Base-by-base conservation (phyloP, 1,140 invertebrate genomes). In the Fopius arisanus region DNA sequence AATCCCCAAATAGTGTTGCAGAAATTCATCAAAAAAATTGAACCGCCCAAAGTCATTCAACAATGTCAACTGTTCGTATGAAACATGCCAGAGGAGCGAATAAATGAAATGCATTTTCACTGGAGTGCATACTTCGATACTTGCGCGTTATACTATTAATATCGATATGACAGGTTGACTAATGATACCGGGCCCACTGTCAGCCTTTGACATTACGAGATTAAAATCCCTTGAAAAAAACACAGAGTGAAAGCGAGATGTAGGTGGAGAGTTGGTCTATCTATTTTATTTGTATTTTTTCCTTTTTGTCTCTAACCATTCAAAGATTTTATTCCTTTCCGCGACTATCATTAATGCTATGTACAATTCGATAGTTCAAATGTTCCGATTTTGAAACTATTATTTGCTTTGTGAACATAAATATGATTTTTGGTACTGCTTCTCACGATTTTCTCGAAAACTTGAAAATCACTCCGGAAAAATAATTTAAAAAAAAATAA, bases 31-130 rank as follows among this genome's bases (percentile, higher is more conserved):
- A 26, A 31, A 65, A 59, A 29, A 69, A 67, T 80, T 75, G 79
- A 80, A 77, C 43, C n/a, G 28, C 78, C 78, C 77, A 78, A 65
- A 84, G 81, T 84, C 83, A 86, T 87, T 85, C 84, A 86, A 87
- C 85, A 87, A 87, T 84, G 84, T 87, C 85, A 86, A 79, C 77
- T 48, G 62, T 37, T 33, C 29, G 72, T 31, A 48, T 37, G 7
- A 43, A 23, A 62, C 23, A 43, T 29, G 16, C 59, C 40, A 63
- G 67, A 28, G 79, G 83, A 12, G 5, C 78, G 78, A 86, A 85
- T 83, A 86, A 87, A 87, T 87, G 83, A 86, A 87, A 83, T 83
- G 84, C 84, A 87, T 86, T 86, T 86, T 82, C 84, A 84, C 81
- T n/a, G 65, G 10, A 84, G 82, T 85, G 85, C 83, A 86, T 83